Evolutionary conservation across 2,888 invertebrate species (phyloP), one percentile per base, ranked within the genome.

Genomic region (Danaus chrysippus): DNA sequence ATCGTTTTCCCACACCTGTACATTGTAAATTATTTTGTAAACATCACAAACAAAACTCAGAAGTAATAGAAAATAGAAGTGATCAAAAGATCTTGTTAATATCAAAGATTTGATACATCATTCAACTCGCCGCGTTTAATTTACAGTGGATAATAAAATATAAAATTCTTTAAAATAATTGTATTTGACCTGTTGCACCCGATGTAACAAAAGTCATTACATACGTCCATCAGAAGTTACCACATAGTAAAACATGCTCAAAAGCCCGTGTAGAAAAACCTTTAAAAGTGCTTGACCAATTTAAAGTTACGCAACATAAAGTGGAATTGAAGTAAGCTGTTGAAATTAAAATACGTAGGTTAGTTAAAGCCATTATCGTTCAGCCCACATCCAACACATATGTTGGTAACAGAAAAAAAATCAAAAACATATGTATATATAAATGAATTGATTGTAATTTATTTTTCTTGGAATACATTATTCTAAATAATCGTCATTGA

Each of bases 261-360:
- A 46, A 46, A 46, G 13, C 5, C 46, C 10, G 10, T 13, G 46
- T 46, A n/a, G 13, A 46, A 46, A 46, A 46, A 10, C 46, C 46
- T 46, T 46, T 46, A 46, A 46, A 46, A 15, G 46, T 46, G 15
- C 15, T 46, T 46, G 46, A 46, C 43, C 43, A 43, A 43, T 10
- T 17, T 49, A 49, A 49, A 9, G 49, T 49, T 49, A 46, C 15
- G 46, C 46, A 46, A 46, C 0, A 46, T 46, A 8, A 46, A 13
- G 46, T 46, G 46, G 13, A 46, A 46, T 46, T 13, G 46, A 12
- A 43, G 13, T 34, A 34, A n/a, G 46, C 13, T 15, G 13, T 46
- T 15, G 15, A 46, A 12, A 13, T 46, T n/a, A 46, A 46, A 46
- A 46, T 34, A 34, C 23, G 23, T 34, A 34, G 23, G 23, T 34